These are phyloP conservation scores for Patiria miniata DNA, from an alignment of 35 echinoderm and acorn worm species.

Conservation along the genomic window DNA sequence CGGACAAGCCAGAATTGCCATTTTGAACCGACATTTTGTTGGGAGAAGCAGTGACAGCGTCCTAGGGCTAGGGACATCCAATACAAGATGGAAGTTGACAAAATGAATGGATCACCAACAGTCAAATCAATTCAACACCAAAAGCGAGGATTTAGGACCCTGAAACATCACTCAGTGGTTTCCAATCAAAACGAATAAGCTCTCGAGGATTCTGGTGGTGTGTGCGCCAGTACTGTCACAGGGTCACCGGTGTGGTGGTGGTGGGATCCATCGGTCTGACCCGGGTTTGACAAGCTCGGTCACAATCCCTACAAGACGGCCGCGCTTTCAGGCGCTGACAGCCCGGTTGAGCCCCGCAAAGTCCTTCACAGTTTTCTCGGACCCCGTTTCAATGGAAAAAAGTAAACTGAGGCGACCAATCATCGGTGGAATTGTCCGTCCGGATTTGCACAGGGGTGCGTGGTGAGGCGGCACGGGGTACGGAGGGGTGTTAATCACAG, in stretches of 20 bases:
- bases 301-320: not conserved
- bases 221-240: not conserved
- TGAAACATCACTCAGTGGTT: not conserved
- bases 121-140: too few species aligned
- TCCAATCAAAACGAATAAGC: conserved; percentile 8
- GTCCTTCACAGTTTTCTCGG: not conserved
- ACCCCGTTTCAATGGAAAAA: not conserved
- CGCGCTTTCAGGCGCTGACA: not conserved
- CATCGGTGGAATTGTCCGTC: not conserved
- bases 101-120: too few species aligned
- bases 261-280: not conserved
- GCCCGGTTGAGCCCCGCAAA: not conserved
- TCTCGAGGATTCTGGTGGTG: not conserved
- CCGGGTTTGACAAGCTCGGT: not conserved
- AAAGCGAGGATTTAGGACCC: not conserved
- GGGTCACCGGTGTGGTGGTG: not conserved
- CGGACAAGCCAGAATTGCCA: too few species aligned
- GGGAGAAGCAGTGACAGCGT: too few species aligned
- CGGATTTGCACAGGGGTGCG: conserved; percentile 14
- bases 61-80: too few species aligned
- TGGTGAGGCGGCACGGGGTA: not conserved
- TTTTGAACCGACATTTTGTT: too few species aligned
- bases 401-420: not conserved
- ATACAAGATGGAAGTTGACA: too few species aligned
- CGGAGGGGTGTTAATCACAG: not conserved